A percentile compares a stretch with the other conserved stretches of the same genome.
Evolutionary conservation across 2,888 invertebrate genomes (phyloP).

Genomic region (Acronicta psi): DNA sequence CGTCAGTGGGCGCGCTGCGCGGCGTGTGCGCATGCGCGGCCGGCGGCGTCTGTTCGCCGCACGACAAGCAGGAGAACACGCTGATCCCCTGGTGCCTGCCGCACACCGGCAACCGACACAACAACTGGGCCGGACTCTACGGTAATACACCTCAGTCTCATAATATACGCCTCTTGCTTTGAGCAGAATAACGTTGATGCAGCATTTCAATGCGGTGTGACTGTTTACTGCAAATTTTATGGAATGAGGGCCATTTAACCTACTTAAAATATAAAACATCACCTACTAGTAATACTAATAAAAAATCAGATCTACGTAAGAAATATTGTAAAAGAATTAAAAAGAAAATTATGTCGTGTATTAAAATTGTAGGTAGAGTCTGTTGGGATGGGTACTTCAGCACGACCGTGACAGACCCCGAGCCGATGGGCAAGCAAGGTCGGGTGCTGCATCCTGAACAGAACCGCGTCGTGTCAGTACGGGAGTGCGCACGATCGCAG

Average conservation of each 20-base stretch:
- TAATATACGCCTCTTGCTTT: too few species aligned
- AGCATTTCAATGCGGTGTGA: too few species aligned
- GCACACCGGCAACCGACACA: constrained; percentile 95
- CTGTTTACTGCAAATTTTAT: too few species aligned
- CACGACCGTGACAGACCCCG: constrained; percentile 95
- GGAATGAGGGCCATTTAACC: too few species aligned
- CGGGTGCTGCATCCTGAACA: constrained; percentile 95
- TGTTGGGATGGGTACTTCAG: constrained; percentile 96
- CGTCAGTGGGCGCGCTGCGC: constrained; percentile 82
- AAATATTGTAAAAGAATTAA: too few species aligned
- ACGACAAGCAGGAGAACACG: constrained; percentile 94
- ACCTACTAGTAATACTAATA: too few species aligned
- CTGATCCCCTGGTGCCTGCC: constrained; percentile 96
- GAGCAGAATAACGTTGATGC: too few species aligned
- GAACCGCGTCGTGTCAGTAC: constrained; percentile 94
- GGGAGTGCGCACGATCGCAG: constrained; percentile 96
- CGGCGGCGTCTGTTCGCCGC: constrained; percentile 90
- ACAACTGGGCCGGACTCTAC: constrained; percentile 96
- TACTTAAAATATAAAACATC: too few species aligned
- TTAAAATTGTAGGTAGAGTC: constrained; percentile 85
- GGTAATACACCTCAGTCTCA: constrained; percentile 74
- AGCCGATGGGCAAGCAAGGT: constrained; percentile 97
- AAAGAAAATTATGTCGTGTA: too few species aligned
- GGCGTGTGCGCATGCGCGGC: constrained; percentile 94
- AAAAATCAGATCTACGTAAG: too few species aligned